Percentiles rank a stretch among this genome's conserved stretches.
Evolutionary conservation across 2,888 invertebrate species (phyloP).

Genomic region (Macaria liturata): DNA sequence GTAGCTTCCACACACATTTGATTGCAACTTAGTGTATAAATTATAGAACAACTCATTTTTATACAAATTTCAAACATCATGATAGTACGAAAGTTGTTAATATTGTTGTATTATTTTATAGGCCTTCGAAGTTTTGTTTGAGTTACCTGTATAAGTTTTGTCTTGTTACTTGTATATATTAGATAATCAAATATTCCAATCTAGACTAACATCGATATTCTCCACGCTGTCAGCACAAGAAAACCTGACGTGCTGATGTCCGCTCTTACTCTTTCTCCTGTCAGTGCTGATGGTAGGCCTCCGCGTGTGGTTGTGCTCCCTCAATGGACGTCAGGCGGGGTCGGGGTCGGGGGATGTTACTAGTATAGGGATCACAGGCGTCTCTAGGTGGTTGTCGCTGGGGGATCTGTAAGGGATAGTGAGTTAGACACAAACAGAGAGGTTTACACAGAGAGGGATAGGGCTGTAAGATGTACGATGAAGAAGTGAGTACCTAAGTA

Average conservation of each 20-base stretch:
- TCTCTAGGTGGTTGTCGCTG: slow-evolving; percentile 59
- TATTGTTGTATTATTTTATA: too few species aligned
- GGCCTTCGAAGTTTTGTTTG: too few species aligned
- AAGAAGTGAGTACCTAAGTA: too few species aligned
- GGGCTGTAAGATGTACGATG: too few species aligned
- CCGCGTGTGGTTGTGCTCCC: slow-evolving; percentile 31
- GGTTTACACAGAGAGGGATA: too few species aligned
- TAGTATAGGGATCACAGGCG: slow-evolving; percentile 69
- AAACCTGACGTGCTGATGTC: slow-evolving; percentile 48
- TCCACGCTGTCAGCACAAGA: slow-evolving; percentile 44
- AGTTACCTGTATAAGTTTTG: too few species aligned
- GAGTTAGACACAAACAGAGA: background rate
- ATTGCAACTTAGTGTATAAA: too few species aligned
- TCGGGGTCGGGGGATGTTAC: slow-evolving; percentile 69
- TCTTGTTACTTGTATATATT: too few species aligned
- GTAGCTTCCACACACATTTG: too few species aligned
- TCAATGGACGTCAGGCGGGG: slow-evolving; percentile 56
- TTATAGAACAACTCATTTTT: too few species aligned
- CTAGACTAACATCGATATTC: slow-evolving; percentile 39
- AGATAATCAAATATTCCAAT: slow-evolving; percentile 31
- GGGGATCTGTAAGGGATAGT: slow-evolving; percentile 58
- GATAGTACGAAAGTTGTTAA: too few species aligned
- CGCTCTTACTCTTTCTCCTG: slow-evolving; percentile 18
- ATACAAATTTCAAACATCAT: too few species aligned
- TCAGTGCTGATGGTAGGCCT: slow-evolving; percentile 13